A percentile compares a stretch with the other conserved stretches of the same genome.
phyloP scores from a whole-genome alignment of 2,113 vertebrate species.

The Melanerpes aurifrons region DNA sequence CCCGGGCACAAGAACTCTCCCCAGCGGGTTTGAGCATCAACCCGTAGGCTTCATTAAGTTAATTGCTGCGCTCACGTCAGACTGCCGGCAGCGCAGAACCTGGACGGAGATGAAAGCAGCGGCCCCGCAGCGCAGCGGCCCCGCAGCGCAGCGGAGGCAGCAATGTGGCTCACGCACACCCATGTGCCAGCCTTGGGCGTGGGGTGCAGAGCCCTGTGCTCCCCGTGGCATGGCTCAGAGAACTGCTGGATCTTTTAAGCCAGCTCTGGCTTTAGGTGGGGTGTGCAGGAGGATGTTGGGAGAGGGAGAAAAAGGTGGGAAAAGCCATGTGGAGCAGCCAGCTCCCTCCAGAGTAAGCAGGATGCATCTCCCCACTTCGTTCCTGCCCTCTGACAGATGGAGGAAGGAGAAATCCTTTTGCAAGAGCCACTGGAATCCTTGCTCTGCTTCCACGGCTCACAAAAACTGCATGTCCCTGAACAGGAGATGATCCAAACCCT shows the following conservation, averaged over 20 bases:
- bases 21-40: not conserved
- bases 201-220: not conserved
- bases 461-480: fast-evolving
- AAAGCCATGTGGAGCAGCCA: not conserved
- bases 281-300: not conserved
- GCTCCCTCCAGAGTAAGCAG: not conserved
- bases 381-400: not conserved
- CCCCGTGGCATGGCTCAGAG: not conserved
- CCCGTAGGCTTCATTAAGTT: conserved; percentile 52
- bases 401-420: not conserved
- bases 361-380: not conserved
- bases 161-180: not conserved
- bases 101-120: conserved; percentile 52
- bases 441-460: not conserved
- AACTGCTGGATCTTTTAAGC: not conserved
- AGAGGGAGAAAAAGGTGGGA: not conserved
- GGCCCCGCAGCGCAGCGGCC: not conserved
- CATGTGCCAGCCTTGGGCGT: not conserved
- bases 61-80: conserved; percentile 9
- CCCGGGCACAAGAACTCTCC: not conserved
- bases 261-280: not conserved
- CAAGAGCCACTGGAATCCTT: not conserved
- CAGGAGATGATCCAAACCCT: not conserved
- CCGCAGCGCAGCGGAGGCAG: fast-evolving
- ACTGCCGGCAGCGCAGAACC: not conserved